These are phyloP conservation scores for Oryzias melastigma DNA, from an alignment of 2,113 vertebrate genomes.

Conservation along the genomic window DNA sequence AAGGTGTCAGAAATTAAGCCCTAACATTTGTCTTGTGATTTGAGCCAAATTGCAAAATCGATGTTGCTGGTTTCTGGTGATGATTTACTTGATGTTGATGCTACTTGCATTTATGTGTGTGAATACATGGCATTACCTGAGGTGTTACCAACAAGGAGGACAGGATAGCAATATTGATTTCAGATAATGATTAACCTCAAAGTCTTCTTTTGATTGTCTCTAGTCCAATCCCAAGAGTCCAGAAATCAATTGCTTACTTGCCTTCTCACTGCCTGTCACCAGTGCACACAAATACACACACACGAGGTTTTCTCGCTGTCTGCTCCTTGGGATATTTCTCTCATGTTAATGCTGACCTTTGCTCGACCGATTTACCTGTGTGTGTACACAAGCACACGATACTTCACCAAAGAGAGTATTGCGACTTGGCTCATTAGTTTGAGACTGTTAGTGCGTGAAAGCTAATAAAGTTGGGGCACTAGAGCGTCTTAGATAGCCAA, in stretches of 20 bases:
- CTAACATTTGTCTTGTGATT: slow-evolving; percentile 20
- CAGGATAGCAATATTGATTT: slow-evolving; percentile 64
- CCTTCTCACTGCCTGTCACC: slow-evolving; percentile 34
- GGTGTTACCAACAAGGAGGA: slow-evolving; percentile 45
- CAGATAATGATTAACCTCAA: slow-evolving; percentile 71
- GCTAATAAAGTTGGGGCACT: slow-evolving; percentile 33
- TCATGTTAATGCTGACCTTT: slow-evolving; percentile 43
- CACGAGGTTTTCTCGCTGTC: background rate
- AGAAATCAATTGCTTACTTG: slow-evolving; percentile 61
- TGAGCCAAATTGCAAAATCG: slow-evolving; percentile 23
- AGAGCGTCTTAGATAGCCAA: slow-evolving; percentile 27
- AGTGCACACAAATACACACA: slow-evolving; percentile 1
- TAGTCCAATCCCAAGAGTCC: slow-evolving; percentile 61
- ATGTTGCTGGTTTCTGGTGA: slow-evolving; percentile 8
- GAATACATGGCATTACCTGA: slow-evolving; percentile 31
- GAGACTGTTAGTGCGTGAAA: slow-evolving; percentile 24
- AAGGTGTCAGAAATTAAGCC: slow-evolving; percentile 20
- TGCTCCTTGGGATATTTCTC: slow-evolving; percentile 19
- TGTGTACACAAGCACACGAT: slow-evolving; percentile 2
- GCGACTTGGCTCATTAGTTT: slow-evolving; percentile 45
- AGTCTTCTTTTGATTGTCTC: slow-evolving; percentile 70
- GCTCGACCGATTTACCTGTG: slow-evolving; percentile 20
- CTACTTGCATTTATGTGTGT: slow-evolving; percentile 13
- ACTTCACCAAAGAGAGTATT: slow-evolving; percentile 19
- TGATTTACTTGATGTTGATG: slow-evolving; percentile 13